phyloP scores from a whole-genome alignment of 2,888 invertebrate genomes.

The Eupithecia abbreviata region DNA sequence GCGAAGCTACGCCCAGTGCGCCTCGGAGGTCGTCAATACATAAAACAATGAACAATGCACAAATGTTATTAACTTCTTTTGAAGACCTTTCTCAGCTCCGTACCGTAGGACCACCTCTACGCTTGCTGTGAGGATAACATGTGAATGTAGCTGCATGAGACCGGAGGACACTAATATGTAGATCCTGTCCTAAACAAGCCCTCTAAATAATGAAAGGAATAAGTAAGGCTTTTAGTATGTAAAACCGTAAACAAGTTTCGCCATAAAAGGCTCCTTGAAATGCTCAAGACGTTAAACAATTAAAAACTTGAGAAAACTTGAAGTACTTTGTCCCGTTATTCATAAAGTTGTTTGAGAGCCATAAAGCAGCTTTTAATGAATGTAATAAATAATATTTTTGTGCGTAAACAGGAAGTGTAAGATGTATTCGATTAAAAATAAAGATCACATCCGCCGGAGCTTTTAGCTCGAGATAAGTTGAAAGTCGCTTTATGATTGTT shows the following conservation, averaged over 20 bases:
- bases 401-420: constrained; percentile 47
- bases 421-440: constrained; percentile 39
- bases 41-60: not conserved
- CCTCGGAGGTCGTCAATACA: not conserved
- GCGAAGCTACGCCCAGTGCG: not conserved
- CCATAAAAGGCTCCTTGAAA: constrained; percentile 3
- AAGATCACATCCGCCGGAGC: constrained; percentile 36
- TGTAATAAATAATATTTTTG: constrained; percentile 44
- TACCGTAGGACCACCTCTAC: no score
- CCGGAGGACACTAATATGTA: not conserved
- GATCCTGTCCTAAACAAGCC: not conserved
- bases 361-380: constrained; percentile 43
- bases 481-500: not conserved
- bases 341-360: constrained; percentile 37
- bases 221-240: not conserved
- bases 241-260: constrained; percentile 4
- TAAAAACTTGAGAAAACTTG: constrained; percentile 32
- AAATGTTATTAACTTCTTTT: not conserved
- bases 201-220: not conserved
- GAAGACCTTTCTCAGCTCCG: no score
- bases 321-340: constrained; percentile 33
- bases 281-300: constrained; percentile 15
- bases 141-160: not conserved
- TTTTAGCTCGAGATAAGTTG: constrained; percentile 10
- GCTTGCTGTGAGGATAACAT: not conserved